Percentiles rank a stretch among this genome's conserved stretches.
Conservation (phyloP, 1,140 invertebrate genomes). For the Pseudomyrmex dendroicus region DNA sequence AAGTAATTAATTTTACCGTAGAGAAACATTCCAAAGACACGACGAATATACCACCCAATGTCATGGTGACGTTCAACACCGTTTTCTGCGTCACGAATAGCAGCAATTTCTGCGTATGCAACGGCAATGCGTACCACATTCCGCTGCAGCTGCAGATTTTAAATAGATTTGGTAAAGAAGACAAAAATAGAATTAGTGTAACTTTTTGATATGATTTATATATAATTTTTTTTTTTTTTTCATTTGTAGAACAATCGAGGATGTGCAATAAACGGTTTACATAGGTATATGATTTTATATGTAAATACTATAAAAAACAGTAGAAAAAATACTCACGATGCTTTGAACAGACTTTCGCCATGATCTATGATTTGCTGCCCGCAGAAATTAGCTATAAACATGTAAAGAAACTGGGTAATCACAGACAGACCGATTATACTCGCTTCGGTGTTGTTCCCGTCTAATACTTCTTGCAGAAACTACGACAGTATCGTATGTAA, state of each 20-base stretch:
- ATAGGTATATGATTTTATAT: not conserved
- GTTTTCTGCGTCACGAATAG: conserved; percentile 34
- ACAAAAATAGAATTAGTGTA: not conserved
- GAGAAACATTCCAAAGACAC: conserved; percentile 26
- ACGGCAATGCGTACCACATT: conserved; percentile 37
- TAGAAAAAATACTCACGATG: conserved; percentile 25
- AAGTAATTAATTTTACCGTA: conserved; percentile 16
- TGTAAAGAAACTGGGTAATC: not conserved
- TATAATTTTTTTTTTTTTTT: not conserved
- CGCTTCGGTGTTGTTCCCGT: not conserved
- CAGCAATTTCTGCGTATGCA: conserved; percentile 20
- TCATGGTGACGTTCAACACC: not conserved
- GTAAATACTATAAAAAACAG: not conserved
- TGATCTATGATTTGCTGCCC: conserved; percentile 14
- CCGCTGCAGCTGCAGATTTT: conserved; percentile 27
- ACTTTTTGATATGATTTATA: not conserved
- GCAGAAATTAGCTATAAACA: conserved; percentile 4
- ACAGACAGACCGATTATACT: not conserved
- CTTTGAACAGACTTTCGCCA: not conserved
- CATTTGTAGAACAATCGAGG: no score
- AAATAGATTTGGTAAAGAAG: not conserved
- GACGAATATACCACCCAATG: not conserved
- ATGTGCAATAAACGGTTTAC: no score
- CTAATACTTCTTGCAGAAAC: conserved; percentile 3
- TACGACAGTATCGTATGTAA: not conserved